Evolutionary conservation across 2,113 vertebrate species (phyloP).

Genomic region (Ailurus styani): DNA sequence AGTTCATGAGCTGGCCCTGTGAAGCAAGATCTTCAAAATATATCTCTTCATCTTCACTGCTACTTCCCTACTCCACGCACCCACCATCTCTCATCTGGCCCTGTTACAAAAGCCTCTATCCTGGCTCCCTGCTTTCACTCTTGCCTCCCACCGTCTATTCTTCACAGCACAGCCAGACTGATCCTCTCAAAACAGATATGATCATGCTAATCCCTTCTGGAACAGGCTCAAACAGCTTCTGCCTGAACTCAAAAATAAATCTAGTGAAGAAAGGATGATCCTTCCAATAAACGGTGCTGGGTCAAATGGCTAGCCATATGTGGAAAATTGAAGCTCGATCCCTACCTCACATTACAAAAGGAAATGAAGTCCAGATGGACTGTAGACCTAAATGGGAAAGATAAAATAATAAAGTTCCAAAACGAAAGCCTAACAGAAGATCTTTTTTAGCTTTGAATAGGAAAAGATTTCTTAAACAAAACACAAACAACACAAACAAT

Average conservation of each 20-base stretch:
- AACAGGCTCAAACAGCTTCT: neutral
- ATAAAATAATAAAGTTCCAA: neutral
- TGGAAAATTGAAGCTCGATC: neutral
- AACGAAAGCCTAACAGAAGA: neutral
- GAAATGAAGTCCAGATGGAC: neutral
- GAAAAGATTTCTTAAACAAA: neutral
- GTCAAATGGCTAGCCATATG: neutral
- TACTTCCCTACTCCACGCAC: neutral
- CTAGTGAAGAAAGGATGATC: neutral
- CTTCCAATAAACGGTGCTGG: neutral
- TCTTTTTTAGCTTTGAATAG: neutral
- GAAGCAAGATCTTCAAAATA: neutral
- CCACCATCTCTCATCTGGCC: neutral
- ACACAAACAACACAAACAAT: neutral
- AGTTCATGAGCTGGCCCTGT: neutral
- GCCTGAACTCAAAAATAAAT: neutral
- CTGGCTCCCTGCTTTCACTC: neutral
- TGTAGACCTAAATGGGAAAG: neutral
- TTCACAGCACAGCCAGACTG: neutral
- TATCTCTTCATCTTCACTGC: neutral
- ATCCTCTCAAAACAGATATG: neutral
- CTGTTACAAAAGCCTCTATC: neutral
- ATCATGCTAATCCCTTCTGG: neutral
- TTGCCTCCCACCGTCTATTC: neutral
- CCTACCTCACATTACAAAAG: neutral